Conservation (phyloP, 2,888 invertebrate genomes). For the Watsonalla binaria region DNA sequence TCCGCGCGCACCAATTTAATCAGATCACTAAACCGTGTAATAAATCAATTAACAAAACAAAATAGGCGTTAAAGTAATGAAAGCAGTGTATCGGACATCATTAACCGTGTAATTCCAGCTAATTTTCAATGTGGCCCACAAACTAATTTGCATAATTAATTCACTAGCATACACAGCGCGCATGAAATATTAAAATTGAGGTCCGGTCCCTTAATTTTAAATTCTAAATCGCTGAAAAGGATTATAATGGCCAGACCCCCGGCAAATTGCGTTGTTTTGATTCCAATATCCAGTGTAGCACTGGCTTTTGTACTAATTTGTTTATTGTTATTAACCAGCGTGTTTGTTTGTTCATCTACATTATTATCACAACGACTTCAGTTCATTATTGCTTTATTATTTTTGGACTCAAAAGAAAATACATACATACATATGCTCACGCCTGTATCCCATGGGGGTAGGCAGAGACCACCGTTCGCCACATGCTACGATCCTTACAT, state of each 20-base stretch:
- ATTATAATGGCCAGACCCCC: constrained; percentile 14
- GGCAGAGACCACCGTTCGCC: too few relatives aligned
- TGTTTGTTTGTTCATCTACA: too few relatives aligned
- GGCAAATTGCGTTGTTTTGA: neutral
- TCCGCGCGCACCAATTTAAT: neutral
- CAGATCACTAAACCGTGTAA: neutral
- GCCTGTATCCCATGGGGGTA: too few relatives aligned
- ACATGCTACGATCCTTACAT: too few relatives aligned
- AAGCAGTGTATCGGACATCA: neutral
- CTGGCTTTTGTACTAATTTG: neutral
- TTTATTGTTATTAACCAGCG: too few relatives aligned
- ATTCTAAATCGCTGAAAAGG: constrained; percentile 31
- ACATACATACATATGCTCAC: too few relatives aligned
- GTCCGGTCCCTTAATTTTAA: constrained; percentile 33
- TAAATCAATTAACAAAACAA: neutral
- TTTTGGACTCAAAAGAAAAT: too few relatives aligned
- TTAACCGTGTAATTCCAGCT: constrained; percentile 18
- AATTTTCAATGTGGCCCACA: constrained; percentile 31
- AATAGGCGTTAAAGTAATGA: neutral
- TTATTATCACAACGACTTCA: too few relatives aligned
- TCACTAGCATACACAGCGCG: constrained; percentile 22
- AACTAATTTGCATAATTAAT: constrained; percentile 40
- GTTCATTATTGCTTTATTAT: too few relatives aligned
- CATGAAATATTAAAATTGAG: constrained; percentile 32
- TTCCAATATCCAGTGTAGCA: neutral